Base-by-base conservation (phyloP, 92 coral and sea anemone genomes). In the Palythoa heliodiscus region DNA sequence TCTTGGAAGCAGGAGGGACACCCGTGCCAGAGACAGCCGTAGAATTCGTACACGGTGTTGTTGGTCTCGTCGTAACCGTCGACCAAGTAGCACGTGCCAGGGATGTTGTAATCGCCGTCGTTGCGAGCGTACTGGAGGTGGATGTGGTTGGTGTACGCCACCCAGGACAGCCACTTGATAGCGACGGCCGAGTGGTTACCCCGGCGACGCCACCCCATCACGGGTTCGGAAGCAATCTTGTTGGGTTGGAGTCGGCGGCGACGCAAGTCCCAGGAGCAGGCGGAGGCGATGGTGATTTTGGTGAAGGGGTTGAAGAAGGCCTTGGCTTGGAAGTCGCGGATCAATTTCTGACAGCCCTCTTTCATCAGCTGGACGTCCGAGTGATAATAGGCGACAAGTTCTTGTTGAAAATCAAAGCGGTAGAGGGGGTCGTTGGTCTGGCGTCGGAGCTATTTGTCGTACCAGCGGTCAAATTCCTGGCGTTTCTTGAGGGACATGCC, bases 41-140 rank as follows among this genome's bases (percentile, higher is more conserved):
- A 47, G 17, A 58, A 83, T 11, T 68, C 86, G 12, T 83, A 83
- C 22, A 83, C 11, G n/a, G 77, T 70, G n/a, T 13, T 17, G 17
- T 13, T 69, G 40, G 16, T 2, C 2, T 47, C 3, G 13, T 69
- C 15, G 40, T 23, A 69, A 12, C 47, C 73, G 17, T 69, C 73
- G 0, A 69, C 40, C 2, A 0, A 4, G 73, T 69, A 69, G 39
- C 17, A 47, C 14, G 40, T 24, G 5, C 25, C 11, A 4, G 40
- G 40, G 13, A 69, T 69, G n/a, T 12, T 25, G 11, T 0, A 29
- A 3, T 69, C 73, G 1, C 73, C 73, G 0, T 15, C 16, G 73
- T 69, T 69, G 10, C 73, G 73, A 1, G 47, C 73, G 47, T 69
- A 47, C 7, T 23, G 73, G 73, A 69, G 63, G 15, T 11, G 15